These are phyloP conservation scores for Ophthalmolycus amberensis DNA, from an alignment of 2,113 vertebrate genomes.

Conservation along the genomic window DNA sequence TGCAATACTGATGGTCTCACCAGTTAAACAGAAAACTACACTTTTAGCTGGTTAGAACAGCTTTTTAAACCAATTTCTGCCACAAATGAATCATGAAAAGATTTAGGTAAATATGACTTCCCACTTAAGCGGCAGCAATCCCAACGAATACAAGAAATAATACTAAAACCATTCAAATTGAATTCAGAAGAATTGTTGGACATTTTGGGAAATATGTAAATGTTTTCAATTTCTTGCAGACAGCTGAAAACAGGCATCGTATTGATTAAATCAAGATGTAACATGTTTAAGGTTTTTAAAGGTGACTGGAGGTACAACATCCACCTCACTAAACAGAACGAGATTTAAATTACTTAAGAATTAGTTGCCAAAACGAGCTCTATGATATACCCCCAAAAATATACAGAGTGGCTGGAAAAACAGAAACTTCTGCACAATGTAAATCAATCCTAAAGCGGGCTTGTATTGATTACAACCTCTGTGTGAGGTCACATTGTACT, in stretches of 20 bases:
- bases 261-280: no score
- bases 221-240: no score
- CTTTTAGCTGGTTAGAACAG: not conserved
- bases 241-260: no score
- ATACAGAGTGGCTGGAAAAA: not conserved
- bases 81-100: not conserved
- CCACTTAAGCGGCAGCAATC: not conserved
- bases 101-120: not conserved
- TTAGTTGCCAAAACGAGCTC: no score
- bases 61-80: not conserved
- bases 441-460: not conserved
- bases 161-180: not conserved
- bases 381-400: not conserved
- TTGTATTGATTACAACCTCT: not conserved
- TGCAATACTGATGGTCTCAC: not conserved
- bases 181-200: no score
- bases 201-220: no score
- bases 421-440: not conserved
- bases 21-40: not conserved
- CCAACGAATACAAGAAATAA: not conserved
- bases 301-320: no score
- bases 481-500: not conserved
- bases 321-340: no score
- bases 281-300: no score
- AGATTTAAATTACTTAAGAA: not conserved